Evolutionary conservation across 2,113 vertebrate genomes (phyloP).

Genomic region (Leptocoma aspasia): DNA sequence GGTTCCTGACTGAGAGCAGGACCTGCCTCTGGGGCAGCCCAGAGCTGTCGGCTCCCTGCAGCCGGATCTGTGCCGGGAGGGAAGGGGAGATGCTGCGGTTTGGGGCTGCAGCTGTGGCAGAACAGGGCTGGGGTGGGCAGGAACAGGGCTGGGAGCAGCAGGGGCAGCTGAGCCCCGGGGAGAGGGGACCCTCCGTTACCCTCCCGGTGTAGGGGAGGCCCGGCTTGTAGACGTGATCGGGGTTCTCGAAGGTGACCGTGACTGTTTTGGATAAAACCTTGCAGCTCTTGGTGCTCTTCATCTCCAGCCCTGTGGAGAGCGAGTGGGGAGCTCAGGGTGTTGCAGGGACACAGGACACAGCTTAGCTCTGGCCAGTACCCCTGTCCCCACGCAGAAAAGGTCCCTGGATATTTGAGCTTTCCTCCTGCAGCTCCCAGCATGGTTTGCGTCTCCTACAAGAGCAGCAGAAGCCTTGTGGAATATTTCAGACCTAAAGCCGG

Average conservation of each 20-base stretch:
- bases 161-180: not conserved
- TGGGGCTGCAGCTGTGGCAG: not conserved
- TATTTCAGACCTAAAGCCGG: not conserved
- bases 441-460: not conserved
- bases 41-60: accelerated
- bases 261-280: accelerated
- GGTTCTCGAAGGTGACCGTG: not conserved
- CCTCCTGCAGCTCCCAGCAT: not conserved
- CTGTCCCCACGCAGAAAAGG: not conserved
- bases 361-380: not conserved
- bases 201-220: not conserved
- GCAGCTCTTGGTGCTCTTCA: not conserved
- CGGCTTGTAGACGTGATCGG: not conserved
- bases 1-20: accelerated
- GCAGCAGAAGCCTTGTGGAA: not conserved
- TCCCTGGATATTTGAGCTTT: not conserved
- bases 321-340: not conserved
- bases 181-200: not conserved
- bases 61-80: not conserved
- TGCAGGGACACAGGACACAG: not conserved
- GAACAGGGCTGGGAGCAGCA: not conserved
- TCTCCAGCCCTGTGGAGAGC: not conserved
- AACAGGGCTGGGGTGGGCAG: not conserved
- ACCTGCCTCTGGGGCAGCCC: not conserved
- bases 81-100: accelerated